phyloP scores from a whole-genome alignment of 1,140 invertebrate species.

The Rhizoglyphus robini region DNA sequence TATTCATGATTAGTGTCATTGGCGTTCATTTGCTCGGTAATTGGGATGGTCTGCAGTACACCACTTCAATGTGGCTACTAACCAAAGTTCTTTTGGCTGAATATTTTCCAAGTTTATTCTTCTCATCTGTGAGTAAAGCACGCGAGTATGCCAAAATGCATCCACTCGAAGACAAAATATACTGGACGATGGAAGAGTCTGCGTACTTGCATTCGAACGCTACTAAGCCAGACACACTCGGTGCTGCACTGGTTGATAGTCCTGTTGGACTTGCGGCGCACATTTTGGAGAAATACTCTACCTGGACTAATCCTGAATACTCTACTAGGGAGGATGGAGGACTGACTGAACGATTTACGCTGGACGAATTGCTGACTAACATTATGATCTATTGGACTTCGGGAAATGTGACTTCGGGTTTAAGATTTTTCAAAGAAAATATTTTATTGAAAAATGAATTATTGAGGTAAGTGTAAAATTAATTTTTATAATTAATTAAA shows the following conservation, averaged over 20 bases:
- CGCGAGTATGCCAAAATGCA: slow-evolving; percentile 40
- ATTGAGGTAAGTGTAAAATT: background rate
- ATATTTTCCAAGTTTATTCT: slow-evolving; percentile 44
- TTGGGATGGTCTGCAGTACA: background rate
- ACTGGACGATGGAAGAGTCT: slow-evolving; percentile 45
- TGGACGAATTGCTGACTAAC: slow-evolving; percentile 68
- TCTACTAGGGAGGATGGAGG: slow-evolving; percentile 51
- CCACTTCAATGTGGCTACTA: background rate
- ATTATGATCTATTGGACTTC: slow-evolving; percentile 75
- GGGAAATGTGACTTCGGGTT: slow-evolving; percentile 56
- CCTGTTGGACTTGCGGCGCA: slow-evolving; percentile 40
- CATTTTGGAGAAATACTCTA: slow-evolving; percentile 68
- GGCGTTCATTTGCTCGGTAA: background rate
- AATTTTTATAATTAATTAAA: background rate
- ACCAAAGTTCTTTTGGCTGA: slow-evolving; percentile 33
- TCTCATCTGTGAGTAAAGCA: slow-evolving; percentile 31
- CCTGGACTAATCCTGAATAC: slow-evolving; percentile 19
- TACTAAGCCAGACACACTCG: slow-evolving; percentile 79
- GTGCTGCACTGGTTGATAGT: slow-evolving; percentile 36
- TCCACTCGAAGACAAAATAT: slow-evolving; percentile 28
- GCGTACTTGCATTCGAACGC: slow-evolving; percentile 69
- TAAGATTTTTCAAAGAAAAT: slow-evolving; percentile 56
- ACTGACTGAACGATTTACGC: slow-evolving; percentile 43
- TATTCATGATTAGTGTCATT: background rate
- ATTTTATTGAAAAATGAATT: background rate